These are phyloP conservation scores for Mormyrus iriodes DNA, from an alignment of 2,113 vertebrate genomes.

Conservation along the genomic window DNA sequence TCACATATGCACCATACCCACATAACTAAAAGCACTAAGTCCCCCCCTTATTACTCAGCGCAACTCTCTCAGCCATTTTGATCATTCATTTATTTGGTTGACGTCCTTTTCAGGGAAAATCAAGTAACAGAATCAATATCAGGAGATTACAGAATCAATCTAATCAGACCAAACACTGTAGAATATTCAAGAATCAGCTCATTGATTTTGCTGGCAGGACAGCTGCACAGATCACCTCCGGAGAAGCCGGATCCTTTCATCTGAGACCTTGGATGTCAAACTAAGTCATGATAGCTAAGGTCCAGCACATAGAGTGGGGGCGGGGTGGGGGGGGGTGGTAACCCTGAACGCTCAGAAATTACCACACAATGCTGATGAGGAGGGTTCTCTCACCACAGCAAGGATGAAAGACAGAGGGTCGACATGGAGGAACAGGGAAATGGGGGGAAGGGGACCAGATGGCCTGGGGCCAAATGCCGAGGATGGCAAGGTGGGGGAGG, in stretches of 20 bases:
- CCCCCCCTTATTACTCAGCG: background rate
- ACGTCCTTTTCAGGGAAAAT: background rate
- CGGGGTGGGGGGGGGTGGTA: background rate
- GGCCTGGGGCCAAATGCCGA: background rate
- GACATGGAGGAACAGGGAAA: background rate
- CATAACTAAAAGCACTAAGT: background rate
- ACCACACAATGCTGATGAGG: background rate
- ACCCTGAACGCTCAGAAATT: background rate
- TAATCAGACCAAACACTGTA: background rate
- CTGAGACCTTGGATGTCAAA: background rate
- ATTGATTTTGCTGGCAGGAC: background rate
- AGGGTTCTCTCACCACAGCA: background rate
- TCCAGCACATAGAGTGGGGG: background rate
- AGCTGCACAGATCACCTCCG: background rate
- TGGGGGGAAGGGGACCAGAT: constrained; percentile 7
- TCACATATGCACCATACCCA: background rate
- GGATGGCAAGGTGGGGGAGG: background rate
- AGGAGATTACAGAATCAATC: background rate
- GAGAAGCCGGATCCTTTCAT: background rate
- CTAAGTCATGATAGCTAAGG: background rate
- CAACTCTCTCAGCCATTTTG: background rate
- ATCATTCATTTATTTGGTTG: background rate
- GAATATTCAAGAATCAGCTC: background rate
- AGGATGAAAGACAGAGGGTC: background rate
- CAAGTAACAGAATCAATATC: background rate